These are phyloP conservation scores for Dryobotodes eremita DNA, from an alignment of 2,888 invertebrate genomes.

Conservation along the genomic window DNA sequence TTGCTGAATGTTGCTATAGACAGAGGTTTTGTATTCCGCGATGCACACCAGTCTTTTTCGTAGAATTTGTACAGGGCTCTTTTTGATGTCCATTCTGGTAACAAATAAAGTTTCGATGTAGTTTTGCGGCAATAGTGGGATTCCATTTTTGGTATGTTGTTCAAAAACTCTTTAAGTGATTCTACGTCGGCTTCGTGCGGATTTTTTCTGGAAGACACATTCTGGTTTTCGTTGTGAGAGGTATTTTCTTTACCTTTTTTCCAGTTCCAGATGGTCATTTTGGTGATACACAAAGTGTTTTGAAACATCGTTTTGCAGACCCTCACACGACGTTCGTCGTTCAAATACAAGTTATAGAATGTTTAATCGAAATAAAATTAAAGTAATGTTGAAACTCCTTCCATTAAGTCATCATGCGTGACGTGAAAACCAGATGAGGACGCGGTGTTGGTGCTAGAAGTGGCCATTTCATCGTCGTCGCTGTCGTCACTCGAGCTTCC, in stretches of 20 bases:
- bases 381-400: too few species aligned
- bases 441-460: too few species aligned
- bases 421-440: too few species aligned
- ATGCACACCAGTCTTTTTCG: conserved; percentile 39
- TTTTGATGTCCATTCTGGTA: conserved; percentile 50
- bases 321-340: conserved; percentile 42
- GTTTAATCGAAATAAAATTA: too few species aligned
- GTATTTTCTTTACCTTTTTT: conserved; percentile 44
- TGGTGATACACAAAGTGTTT: conserved; percentile 50
- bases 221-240: conserved; percentile 32
- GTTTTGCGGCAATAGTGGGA: conserved; percentile 42
- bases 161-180: conserved; percentile 45
- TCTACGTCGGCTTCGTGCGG: conserved; percentile 43
- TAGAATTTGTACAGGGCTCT: conserved; percentile 47
- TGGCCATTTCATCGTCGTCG: too few species aligned
- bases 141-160: conserved; percentile 43
- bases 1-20: conserved; percentile 45
- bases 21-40: conserved; percentile 43
- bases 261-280: conserved; percentile 44
- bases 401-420: too few species aligned
- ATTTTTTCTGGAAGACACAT: conserved; percentile 42
- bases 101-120: conserved; percentile 44
- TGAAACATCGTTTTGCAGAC: conserved; percentile 50
- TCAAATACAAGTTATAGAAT: conserved; percentile 42
- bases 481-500: too few species aligned